Base-by-base conservation (phyloP, 2,888 invertebrate species). In the Limenitis camilla region DNA sequence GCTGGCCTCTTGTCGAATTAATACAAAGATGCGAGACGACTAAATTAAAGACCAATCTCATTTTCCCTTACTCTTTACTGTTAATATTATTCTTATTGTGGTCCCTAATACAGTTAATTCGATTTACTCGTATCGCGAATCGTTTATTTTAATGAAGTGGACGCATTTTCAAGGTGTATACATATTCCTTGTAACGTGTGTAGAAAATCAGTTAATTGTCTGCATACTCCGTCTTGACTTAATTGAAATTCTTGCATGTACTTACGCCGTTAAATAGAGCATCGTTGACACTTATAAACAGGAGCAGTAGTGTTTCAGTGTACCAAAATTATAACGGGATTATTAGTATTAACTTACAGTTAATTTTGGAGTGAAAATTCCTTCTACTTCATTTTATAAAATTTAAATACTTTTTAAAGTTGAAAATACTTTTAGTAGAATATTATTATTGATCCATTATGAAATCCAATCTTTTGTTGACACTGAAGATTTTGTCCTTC, bases 41-140 rank as follows among this genome's bases (percentile, higher is more conserved):
- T 80, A 84, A 84, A 84, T 85, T 84, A 81, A 84, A 83, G 80
- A 74, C 76, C 66, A 76, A 68, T 80, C 76, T 78, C 76, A 78
- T 84, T 85, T 81, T 73, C 76, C 72, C 71, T 69, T 69, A 71
- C 75, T 66, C 70, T 73, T 76, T 69, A 76, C 71, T 71, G 78
- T 78, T 77, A 76, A 80, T 79, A 80, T 81, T 76, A 81, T 76
- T 81, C 77, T 79, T 78, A 85, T 80, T 83, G 77, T 74, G 72
- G 69, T 66, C 67, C 66, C 67, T 66, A 39, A 32, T 19, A 19
- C 3, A 2, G 19, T 19, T 19, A 19, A 19, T 63, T 64, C 67
- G 61, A 61, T 68, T 44, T 10, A 40, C 46, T 32, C 33, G 30
- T 75, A 72, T 71, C 69, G 59, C 68, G 67, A 60, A 70, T 65